Conservation (phyloP, 2,888 invertebrate species). For the Heliothis peltigera region DNA sequence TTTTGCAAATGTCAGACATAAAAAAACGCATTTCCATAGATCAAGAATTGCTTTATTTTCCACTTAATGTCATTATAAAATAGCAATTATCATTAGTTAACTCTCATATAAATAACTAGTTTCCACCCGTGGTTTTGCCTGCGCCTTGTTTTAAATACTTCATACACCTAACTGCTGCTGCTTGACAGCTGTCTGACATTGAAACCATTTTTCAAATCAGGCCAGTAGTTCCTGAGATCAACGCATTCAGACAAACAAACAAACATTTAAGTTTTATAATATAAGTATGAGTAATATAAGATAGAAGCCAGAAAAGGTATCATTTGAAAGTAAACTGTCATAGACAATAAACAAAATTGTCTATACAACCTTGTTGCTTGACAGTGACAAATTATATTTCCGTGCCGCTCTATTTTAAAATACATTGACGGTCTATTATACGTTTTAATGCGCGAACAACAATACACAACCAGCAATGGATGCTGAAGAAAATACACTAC, state of each 20-base stretch:
- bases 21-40: constrained; percentile 46
- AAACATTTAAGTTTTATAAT: too few relatives aligned
- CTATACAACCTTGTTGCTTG: constrained; percentile 32
- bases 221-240: too few relatives aligned
- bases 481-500: background rate
- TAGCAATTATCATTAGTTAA: constrained; percentile 17
- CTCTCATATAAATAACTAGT: constrained; percentile 10
- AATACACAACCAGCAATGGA: background rate
- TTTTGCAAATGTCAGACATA: constrained; percentile 32
- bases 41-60: constrained; percentile 25
- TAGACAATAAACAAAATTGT: constrained; percentile 51
- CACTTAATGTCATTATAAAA: constrained; percentile 11
- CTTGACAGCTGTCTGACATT: too few relatives aligned
- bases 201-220: too few relatives aligned
- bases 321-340: constrained; percentile 42
- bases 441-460: background rate
- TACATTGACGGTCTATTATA: background rate
- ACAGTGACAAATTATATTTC: constrained; percentile 43
- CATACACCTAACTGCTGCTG: too few relatives aligned
- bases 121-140: too few relatives aligned
- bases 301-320: constrained; percentile 20
- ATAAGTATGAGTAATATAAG: constrained; percentile 13
- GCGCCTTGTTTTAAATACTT: too few relatives aligned
- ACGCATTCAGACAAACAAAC: too few relatives aligned
- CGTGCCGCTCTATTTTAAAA: background rate